Base-by-base conservation (phyloP, 2,797 vertebrate species). In the Craterocephalus amniculus region DNA sequence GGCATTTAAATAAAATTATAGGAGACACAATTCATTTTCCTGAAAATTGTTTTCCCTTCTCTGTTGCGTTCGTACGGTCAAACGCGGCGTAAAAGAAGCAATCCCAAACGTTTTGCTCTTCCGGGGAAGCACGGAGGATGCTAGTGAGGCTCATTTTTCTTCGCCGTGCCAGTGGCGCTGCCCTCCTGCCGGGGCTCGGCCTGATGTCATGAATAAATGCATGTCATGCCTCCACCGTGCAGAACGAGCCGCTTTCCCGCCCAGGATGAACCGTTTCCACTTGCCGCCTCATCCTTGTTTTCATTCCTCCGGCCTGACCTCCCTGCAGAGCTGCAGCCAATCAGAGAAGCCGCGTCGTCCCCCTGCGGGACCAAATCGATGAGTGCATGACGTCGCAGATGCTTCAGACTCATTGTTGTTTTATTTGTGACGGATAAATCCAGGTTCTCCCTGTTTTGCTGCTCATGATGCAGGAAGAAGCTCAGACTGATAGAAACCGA, bases 201-300 rank as follows among this genome's bases (percentile, higher is more conserved):
- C 85, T 91, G 86, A 85, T 90, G 83, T 89, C 88, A 92, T 93
- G 90, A 92, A 92, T 92, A 91, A 90, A 94, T 92, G 88, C 87
- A 93, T 92, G 86, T 80, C 83, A 83, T 84, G 88, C 70, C 76
- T 77, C 61, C 38, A 34, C 10, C 31, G 69, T 65, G 51, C 51
- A 48, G 73, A 80, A 70, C 71, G 64, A 20, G n/a, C 57, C 22
- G 24, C 78, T 78, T 78, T 71, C 73, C 75, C 77, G 77, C 79
- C 57, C 63, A 70, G 70, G 66, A 56, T 58, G 56, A 84, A 73
- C 72, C 76, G 72, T 78, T 83, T 79, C 13, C 34, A 58, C 62
- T 84, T 70, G 69, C 57, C 24, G 48, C 61, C 78, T 66, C 74
- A 63, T 40, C 38, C 10, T 79, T 83, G 72, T 83, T 79, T 84